Conservation (phyloP, 2,113 vertebrate genomes). For the Pelobates fuscus region DNA sequence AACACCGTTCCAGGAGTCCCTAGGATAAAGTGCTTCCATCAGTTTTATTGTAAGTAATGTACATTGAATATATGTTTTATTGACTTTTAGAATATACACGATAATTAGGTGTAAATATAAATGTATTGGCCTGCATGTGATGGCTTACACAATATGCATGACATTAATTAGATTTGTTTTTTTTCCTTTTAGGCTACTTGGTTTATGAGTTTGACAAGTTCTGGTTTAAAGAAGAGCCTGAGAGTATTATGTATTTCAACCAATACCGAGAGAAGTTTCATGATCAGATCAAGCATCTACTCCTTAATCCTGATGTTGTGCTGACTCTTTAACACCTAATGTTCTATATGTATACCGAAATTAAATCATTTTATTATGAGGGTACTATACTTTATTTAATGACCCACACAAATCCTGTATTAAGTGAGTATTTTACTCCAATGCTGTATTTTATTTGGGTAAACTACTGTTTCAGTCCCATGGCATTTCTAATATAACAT, state of each 20-base stretch:
- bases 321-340: conserved; percentile 70
- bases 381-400: conserved; percentile 60
- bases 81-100: neutral
- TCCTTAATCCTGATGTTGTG: conserved; percentile 72
- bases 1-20: conserved; percentile 79
- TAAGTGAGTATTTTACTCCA: too few species aligned
- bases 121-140: too few species aligned
- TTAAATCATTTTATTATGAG: conserved; percentile 58
- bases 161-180: neutral
- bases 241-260: conserved; percentile 98
- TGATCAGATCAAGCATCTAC: conserved; percentile 77
- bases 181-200: conserved; percentile 82
- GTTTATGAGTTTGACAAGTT: conserved; percentile 95
- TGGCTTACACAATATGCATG: neutral
- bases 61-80: neutral
- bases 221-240: conserved; percentile 93
- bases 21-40: conserved; percentile 85
- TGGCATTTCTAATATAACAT: too few species aligned
- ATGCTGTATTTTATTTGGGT: too few species aligned
- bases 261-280: conserved; percentile 95
- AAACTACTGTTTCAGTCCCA: too few species aligned
- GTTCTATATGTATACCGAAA: conserved; percentile 20
- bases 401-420: conserved; percentile 45
- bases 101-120: too few species aligned
- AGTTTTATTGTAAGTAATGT: conserved; percentile 91